These are phyloP conservation scores for Drosophila trapezifrons DNA, from an alignment of 1,140 invertebrate genomes.

Conservation along the genomic window DNA sequence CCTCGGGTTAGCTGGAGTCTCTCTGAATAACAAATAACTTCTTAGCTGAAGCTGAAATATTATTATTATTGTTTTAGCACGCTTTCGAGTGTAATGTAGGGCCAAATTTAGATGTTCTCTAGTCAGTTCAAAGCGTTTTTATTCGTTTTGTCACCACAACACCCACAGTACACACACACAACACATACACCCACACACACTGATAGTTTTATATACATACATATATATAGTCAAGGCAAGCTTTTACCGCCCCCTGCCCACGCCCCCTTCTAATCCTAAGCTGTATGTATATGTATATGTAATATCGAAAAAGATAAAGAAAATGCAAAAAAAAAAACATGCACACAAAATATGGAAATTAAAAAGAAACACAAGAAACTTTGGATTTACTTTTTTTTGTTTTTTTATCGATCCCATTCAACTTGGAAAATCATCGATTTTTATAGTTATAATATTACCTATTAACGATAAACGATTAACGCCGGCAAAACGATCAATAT, in stretches of 20 bases:
- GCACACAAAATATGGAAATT: slow-evolving; percentile 53
- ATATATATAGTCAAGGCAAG: slow-evolving; percentile 50
- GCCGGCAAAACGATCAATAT: slow-evolving; percentile 30
- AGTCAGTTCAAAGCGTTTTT: slow-evolving; percentile 69
- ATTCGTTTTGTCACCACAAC: slow-evolving; percentile 59
- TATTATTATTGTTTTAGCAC: slow-evolving; percentile 48
- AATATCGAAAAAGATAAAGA: slow-evolving; percentile 56
- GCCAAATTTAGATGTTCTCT: slow-evolving; percentile 60
- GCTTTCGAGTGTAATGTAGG: slow-evolving; percentile 44
- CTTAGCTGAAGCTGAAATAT: no score
- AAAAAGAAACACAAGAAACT: slow-evolving; percentile 23
- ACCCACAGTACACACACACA: slow-evolving; percentile 29
- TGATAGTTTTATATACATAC: slow-evolving; percentile 42
- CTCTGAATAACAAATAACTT: no score
- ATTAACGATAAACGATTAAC: slow-evolving; percentile 31
- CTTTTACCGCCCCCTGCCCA: slow-evolving; percentile 63
- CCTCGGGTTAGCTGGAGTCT: no score
- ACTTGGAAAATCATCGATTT: slow-evolving; percentile 47
- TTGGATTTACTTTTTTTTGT: slow-evolving; percentile 25
- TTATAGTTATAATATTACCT: slow-evolving; percentile 47
- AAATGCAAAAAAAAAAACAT: slow-evolving; percentile 21
- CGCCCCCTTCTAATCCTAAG: slow-evolving; percentile 61
- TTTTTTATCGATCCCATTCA: slow-evolving; percentile 29
- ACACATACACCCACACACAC: slow-evolving; percentile 45
- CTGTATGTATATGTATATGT: slow-evolving; percentile 71